Base-by-base conservation (phyloP, 2,113 vertebrate genomes). In the Tinamus guttatus region DNA sequence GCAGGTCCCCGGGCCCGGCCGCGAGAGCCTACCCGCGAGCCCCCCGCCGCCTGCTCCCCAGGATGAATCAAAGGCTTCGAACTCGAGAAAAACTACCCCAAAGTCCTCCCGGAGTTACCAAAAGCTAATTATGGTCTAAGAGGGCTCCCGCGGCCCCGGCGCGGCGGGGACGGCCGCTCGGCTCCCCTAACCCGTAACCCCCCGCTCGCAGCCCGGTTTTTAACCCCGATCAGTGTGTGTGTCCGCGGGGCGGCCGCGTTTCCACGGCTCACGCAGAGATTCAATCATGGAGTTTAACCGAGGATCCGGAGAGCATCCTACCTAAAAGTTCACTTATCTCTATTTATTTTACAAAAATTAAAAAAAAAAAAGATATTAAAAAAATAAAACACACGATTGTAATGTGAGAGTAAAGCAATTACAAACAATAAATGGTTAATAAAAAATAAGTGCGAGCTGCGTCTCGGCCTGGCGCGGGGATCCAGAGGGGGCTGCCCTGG, bases 281-380 rank as follows among this genome's bases (percentile, higher is more conserved):
- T 90, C 96, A 98, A 98, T 98, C 98, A 98, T 97, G 98, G 86
- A 75, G 93, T 96, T 96, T 95, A 95, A 97, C 95, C 79, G 24
- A 86, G 94, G 95, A 71, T 95, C 86, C 9, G 82, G 75, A 95
- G 97, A 95, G 95, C 78, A 5, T 96, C 89, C 92, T 82, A 84
- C 96, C 84, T 84, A 94, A 85, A 95, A 94, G 90, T 93, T 97
- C 95, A 91, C 90, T 85, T 96, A 93, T 96, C 94, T 96, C 96
- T 98, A 98, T 98, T 98, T 98, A 98, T 98, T 98, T 98, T 97
- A 97, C 95, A 96, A 93, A 89, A 96, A 96, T 80, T 79, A 90
- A 56, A 94, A 94, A 86, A 83, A 83, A 76, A 89, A 90, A 77
- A 80, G 32, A 75, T 78, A 84, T 88, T 71, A 92, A 69, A 94